A percentile compares a stretch with the other conserved stretches of the same genome.
phyloP scores from a whole-genome alignment of 2,888 invertebrate genomes.

The Thyatira batis region DNA sequence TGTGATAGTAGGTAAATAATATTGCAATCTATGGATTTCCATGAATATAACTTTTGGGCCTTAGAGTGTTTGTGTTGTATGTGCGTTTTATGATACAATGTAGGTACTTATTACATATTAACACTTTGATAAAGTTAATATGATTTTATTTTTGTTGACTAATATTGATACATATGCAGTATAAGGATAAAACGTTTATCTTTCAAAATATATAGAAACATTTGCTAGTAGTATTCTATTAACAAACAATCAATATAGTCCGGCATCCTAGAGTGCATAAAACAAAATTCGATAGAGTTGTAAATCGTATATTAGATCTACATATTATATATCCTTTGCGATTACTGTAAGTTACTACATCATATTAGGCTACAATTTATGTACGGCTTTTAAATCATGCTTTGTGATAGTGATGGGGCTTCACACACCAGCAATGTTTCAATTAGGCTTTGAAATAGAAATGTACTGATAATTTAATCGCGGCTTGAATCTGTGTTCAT shows the following conservation, averaged over 20 bases:
- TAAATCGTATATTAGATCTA: background rate
- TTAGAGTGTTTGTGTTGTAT: too few relatives aligned
- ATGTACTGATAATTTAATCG: conserved; percentile 29
- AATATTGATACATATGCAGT: too few relatives aligned
- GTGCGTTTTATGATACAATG: too few relatives aligned
- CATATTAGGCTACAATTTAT: background rate
- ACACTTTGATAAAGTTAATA: too few relatives aligned
- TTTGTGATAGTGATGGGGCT: conserved; percentile 36
- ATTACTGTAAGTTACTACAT: too few relatives aligned
- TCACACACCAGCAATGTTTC: conserved; percentile 36
- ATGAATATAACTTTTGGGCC: too few relatives aligned
- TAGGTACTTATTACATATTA: too few relatives aligned
- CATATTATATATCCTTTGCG: background rate
- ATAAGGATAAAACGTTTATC: too few relatives aligned
- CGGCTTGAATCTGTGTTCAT: conserved; percentile 20
- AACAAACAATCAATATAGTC: background rate
- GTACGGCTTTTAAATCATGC: conserved; percentile 8
- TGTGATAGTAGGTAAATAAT: too few relatives aligned
- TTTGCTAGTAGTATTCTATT: background rate
- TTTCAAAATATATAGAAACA: too few relatives aligned
- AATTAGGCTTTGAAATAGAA: conserved; percentile 28
- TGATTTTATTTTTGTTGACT: too few relatives aligned
- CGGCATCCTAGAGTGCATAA: background rate
- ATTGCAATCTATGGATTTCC: too few relatives aligned
- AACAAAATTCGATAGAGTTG: background rate